These are phyloP conservation scores for Oostethus manadensis DNA, from an alignment of 2,113 vertebrate species.

Conservation along the genomic window DNA sequence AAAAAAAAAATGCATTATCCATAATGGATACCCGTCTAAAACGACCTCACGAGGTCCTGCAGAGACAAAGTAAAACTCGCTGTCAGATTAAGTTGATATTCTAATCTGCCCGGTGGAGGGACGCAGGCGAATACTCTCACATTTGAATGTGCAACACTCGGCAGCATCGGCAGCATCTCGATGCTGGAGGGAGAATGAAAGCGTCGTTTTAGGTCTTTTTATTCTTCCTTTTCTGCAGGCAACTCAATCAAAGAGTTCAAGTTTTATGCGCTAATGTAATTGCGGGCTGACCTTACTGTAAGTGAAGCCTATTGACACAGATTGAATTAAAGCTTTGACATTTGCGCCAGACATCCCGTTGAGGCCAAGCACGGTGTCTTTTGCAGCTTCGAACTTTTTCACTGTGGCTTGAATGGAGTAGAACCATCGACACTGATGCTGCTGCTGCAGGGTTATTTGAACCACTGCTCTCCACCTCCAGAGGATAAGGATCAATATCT, in stretches of 20 bases:
- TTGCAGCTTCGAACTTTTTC: too few species aligned
- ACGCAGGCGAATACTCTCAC: background rate
- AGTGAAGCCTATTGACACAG: constrained; percentile 1
- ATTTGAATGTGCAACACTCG: background rate
- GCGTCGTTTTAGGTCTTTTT: background rate
- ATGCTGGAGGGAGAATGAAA: background rate
- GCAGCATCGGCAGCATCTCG: background rate
- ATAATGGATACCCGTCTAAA: too few species aligned
- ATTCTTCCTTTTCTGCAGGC: background rate
- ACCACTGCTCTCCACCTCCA: background rate
- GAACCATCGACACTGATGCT: too few species aligned
- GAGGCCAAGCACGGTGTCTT: too few species aligned
- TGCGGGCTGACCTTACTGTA: background rate
- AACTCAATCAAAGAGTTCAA: background rate
- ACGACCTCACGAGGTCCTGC: background rate
- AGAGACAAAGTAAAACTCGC: background rate
- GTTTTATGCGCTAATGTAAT: background rate
- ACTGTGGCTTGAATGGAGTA: too few species aligned
- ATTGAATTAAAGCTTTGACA: background rate
- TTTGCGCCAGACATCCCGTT: background rate
- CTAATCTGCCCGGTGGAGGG: background rate
- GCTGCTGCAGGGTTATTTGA: background rate
- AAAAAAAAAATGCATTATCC: too few species aligned
- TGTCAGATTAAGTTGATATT: constrained; percentile 6
- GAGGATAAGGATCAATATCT: constrained; percentile 1